A percentile compares a stretch with the other conserved stretches of the same genome.
phyloP scores from a whole-genome alignment of 2,113 vertebrate species.

The Datnioides undecimradiatus region DNA sequence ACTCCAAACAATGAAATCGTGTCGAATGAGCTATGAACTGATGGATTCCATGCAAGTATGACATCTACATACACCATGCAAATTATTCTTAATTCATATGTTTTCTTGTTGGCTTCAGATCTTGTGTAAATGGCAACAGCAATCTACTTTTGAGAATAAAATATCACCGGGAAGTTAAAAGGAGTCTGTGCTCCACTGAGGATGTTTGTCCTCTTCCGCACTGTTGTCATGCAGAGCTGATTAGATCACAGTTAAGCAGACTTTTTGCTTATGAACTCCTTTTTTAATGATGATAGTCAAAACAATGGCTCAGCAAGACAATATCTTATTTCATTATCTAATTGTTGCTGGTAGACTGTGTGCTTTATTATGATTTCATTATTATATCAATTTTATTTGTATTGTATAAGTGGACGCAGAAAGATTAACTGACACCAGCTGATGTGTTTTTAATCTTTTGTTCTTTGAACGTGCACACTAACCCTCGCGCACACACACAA shows the following conservation, averaged over 20 bases:
- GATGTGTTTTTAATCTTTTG: conserved; percentile 42
- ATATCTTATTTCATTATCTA: neutral
- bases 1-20: conserved; percentile 27
- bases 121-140: conserved; percentile 16
- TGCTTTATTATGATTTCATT: conserved; percentile 31
- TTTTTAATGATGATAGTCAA: conserved; percentile 12
- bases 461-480: conserved; percentile 27
- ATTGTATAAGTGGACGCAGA: conserved; percentile 4
- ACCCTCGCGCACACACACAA: conserved; percentile 20
- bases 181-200: neutral
- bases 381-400: neutral
- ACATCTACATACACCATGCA: conserved; percentile 80
- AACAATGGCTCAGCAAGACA: conserved; percentile 26
- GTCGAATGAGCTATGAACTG: conserved; percentile 42
- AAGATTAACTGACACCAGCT: conserved; percentile 12
- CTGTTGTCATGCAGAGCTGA: conserved; percentile 37
- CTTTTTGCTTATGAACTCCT: neutral
- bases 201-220: neutral
- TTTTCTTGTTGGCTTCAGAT: conserved; percentile 26
- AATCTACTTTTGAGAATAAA: conserved; percentile 9
- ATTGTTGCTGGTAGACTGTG: conserved; percentile 25
- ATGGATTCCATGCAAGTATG: conserved; percentile 79
- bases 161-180: neutral
- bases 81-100: conserved; percentile 48
- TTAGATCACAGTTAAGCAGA: conserved; percentile 1